Conservation (phyloP, 2,888 invertebrate genomes). For the Melanophora roralis region DNA sequence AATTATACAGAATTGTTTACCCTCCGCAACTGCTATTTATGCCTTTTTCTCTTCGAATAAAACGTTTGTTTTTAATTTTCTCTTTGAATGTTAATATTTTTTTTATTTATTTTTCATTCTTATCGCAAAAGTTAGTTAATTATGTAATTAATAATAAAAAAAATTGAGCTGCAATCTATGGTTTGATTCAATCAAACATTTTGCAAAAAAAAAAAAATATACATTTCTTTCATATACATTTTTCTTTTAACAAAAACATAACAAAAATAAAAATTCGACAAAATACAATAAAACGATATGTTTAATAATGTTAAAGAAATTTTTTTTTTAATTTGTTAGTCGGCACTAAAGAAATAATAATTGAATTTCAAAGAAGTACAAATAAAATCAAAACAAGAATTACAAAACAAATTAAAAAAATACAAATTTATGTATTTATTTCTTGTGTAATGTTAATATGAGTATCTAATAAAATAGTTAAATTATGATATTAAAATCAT, state of each 20-base stretch:
- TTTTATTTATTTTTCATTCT: conserved; percentile 50
- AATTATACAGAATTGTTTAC: too few relatives aligned
- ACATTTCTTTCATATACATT: not conserved
- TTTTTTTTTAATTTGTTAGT: conserved; percentile 22
- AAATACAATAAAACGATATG: conserved; percentile 25
- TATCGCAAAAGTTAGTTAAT: conserved; percentile 56
- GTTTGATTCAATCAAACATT: conserved; percentile 42
- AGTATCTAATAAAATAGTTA: conserved; percentile 52
- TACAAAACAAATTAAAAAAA: conserved; percentile 46
- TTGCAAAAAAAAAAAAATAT: conserved; percentile 8
- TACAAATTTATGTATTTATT: conserved; percentile 55
- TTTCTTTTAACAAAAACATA: conserved; percentile 42
- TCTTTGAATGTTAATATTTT: conserved; percentile 57
- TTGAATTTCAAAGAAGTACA: not conserved
- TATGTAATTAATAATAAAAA: conserved; percentile 40
- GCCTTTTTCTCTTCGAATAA: too few relatives aligned
- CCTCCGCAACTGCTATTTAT: too few relatives aligned
- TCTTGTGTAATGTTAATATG: conserved; percentile 54
- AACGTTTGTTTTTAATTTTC: conserved; percentile 6
- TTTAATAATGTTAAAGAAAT: conserved; percentile 13
- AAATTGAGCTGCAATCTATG: conserved; percentile 55
- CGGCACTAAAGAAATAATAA: conserved; percentile 26
- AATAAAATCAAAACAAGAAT: conserved; percentile 18
- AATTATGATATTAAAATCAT: conserved; percentile 10
- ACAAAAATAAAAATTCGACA: conserved; percentile 5